Percentiles rank a stretch among this genome's conserved stretches.
These are phyloP conservation scores for Cephus pygmeus DNA, from an alignment of 2,888 invertebrate genomes.

Conservation along the genomic window DNA sequence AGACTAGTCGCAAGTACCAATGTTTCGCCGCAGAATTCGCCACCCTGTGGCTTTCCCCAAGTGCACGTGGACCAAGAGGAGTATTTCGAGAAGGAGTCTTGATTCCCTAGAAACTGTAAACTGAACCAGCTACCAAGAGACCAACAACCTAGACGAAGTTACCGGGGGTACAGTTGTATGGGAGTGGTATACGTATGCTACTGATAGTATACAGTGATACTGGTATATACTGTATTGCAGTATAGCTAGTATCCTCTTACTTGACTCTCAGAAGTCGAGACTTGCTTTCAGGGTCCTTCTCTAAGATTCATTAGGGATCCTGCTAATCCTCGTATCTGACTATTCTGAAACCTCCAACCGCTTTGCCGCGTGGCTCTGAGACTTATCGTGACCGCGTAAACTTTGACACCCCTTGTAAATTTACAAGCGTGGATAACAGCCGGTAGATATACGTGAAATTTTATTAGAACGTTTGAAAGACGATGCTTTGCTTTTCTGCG, in stretches of 20 bases:
- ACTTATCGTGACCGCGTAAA: slow-evolving; percentile 58
- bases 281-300: slow-evolving; percentile 43
- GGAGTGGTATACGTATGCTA: background rate
- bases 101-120: slow-evolving; percentile 40
- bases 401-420: slow-evolving; percentile 33
- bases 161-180: background rate
- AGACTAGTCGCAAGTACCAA: slow-evolving; percentile 20
- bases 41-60: background rate
- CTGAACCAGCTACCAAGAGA: slow-evolving; percentile 7
- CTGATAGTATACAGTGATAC: background rate
- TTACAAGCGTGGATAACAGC: background rate
- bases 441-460: background rate
- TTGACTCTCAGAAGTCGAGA: slow-evolving; percentile 39
- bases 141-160: slow-evolving; percentile 4
- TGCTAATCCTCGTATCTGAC: slow-evolving; percentile 46
- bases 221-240: background rate
- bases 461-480: background rate
- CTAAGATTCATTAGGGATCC: slow-evolving; percentile 59
- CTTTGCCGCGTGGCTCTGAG: slow-evolving; percentile 27
- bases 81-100: slow-evolving; percentile 11
- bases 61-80: background rate
- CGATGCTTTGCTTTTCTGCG: background rate
- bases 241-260: slow-evolving; percentile 7
- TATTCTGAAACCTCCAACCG: slow-evolving; percentile 12
- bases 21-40: background rate